phyloP scores from a whole-genome alignment of 2,113 vertebrate genomes.

The Chinchilla lanigera region DNA sequence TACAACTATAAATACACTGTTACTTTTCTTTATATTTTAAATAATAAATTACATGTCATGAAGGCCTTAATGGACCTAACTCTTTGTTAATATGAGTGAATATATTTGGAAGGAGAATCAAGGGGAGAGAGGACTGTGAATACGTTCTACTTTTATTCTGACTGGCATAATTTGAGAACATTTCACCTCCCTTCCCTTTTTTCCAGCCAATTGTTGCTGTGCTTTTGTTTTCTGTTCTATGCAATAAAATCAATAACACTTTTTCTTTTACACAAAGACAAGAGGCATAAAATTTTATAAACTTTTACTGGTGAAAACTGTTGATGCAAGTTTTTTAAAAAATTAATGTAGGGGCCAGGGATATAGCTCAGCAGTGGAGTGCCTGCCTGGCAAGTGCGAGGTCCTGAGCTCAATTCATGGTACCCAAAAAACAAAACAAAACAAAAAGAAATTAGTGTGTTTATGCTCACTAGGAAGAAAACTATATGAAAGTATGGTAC shows the following conservation, averaged over 20 bases:
- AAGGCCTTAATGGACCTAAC: background rate
- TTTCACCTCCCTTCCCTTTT: background rate
- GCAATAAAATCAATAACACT: background rate
- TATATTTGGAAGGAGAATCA: slow-evolving; percentile 36
- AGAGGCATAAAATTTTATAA: background rate
- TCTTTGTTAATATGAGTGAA: background rate
- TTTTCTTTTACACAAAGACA: background rate
- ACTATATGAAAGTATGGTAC: background rate
- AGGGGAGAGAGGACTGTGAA: background rate
- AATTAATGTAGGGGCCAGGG: background rate
- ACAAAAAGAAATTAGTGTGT: too few relatives aligned
- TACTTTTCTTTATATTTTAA: slow-evolving; percentile 42
- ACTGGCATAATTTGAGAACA: slow-evolving; percentile 26
- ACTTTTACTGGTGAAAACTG: background rate
- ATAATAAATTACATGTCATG: background rate
- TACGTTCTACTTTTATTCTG: background rate
- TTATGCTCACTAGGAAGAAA: background rate
- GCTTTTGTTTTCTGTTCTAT: slow-evolving; percentile 6
- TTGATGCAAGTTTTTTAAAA: background rate
- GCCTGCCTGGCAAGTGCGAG: too few relatives aligned
- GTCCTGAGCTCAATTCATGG: too few relatives aligned
- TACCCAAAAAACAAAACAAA: too few relatives aligned
- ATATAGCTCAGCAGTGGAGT: too few relatives aligned
- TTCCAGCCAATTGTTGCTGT: background rate
- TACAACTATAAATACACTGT: background rate